Conservation (phyloP, 2,797 vertebrate genomes). For the Microctenopoma stevenorrisi region DNA sequence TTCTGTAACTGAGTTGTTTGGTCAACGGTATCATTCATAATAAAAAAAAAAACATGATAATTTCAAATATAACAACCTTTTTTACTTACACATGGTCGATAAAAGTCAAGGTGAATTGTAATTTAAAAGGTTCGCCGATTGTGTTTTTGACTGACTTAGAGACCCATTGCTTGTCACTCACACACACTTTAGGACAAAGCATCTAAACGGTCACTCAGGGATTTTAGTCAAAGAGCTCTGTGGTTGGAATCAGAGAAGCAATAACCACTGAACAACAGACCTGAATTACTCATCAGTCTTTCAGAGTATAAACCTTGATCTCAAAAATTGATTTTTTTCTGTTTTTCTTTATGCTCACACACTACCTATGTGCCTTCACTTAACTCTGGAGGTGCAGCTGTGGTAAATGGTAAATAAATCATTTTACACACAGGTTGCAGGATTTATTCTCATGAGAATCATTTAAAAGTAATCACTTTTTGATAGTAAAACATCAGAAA, state of each 20-base stretch:
- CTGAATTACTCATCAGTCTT: conserved; percentile 15
- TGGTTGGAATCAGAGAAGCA: conserved; percentile 20
- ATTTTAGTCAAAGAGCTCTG: background rate
- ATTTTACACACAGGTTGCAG: background rate
- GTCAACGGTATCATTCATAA: no score
- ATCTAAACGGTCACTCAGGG: conserved; percentile 1
- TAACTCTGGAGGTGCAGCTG: conserved; percentile 3
- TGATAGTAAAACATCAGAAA: no score
- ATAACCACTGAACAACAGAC: conserved; percentile 14
- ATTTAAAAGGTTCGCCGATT: conserved; percentile 6
- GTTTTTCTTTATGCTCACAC: conserved; percentile 20
- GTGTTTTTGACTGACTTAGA: conserved; percentile 2
- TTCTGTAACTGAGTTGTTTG: no score
- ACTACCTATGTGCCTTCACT: background rate
- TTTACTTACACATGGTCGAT: background rate
- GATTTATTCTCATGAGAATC: background rate
- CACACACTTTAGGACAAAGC: conserved; percentile 11
- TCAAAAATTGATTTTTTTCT: conserved; percentile 23
- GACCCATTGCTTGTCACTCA: conserved; percentile 7
- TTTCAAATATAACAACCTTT: no score
- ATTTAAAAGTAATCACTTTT: no score
- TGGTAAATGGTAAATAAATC: conserved; percentile 5
- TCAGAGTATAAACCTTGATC: conserved; percentile 29
- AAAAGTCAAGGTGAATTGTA: background rate
- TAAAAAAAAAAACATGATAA: no score